phyloP scores from a whole-genome alignment of 2,888 invertebrate genomes.

The Sminthurinus aureus region DNA sequence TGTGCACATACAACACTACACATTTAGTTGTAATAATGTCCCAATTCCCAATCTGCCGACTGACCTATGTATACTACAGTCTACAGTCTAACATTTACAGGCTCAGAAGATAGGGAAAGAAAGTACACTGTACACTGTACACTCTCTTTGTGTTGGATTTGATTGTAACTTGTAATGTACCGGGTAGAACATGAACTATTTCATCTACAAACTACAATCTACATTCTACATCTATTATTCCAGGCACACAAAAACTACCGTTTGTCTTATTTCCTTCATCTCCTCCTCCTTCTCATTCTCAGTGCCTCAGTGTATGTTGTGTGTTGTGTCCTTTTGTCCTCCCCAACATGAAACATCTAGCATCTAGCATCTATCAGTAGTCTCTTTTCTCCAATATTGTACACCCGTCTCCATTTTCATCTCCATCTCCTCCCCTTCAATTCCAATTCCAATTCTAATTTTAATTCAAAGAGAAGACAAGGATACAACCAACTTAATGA shows the following conservation, averaged over 20 bases:
- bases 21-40: background rate
- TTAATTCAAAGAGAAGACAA: background rate
- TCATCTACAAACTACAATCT: too few species aligned
- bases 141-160: too few species aligned
- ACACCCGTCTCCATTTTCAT: background rate
- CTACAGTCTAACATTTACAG: background rate
- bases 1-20: too few species aligned
- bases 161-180: background rate
- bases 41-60: background rate
- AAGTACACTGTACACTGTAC: conserved; percentile 37
- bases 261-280: conserved; percentile 28
- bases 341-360: too few species aligned
- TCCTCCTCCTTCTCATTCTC: conserved; percentile 1
- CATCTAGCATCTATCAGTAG: too few species aligned
- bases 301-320: background rate
- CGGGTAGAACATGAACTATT: conserved; percentile 34
- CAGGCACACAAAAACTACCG: conserved; percentile 38
- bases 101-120: background rate
- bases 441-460: background rate
- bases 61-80: conserved; percentile 9
- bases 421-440: background rate
- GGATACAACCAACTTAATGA: conserved; percentile 23
- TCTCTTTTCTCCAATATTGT: background rate
- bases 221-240: too few species aligned
- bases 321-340: too few species aligned